Base-by-base conservation (phyloP, 2,888 invertebrate species). In the Alitta virens region DNA sequence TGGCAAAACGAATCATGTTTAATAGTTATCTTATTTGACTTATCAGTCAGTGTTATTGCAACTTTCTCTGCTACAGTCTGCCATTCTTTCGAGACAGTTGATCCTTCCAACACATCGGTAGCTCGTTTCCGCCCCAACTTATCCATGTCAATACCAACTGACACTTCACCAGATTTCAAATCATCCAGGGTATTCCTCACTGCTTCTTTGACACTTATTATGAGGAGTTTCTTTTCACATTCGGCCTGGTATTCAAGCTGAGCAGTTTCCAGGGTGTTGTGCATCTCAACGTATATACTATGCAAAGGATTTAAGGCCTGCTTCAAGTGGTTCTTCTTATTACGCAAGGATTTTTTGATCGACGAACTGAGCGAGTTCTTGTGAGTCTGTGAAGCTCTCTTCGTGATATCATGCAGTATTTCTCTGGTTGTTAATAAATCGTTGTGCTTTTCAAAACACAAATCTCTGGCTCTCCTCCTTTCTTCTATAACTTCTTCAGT, bases 201-300 rank as follows among this genome's bases (percentile, higher is more conserved):
- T 1, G 78, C 75, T 65, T 77, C 78, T 43, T 74, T 68, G 9
- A 78, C 75, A 38, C 75, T 73, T 1, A 75, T 63, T 1, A 76
- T 65, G 43, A 75, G 71, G 9, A 77, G 70, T 58, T 77, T 77
- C n/a, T 63, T 56, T 21, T 72, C 68, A 9, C 71, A 70, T 5
- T 73, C 61, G 16, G 63, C 65, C 38, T 72, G 70, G 9, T 75
- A 68, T 52, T 72, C 68, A 43, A 33, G 26, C 16, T 51, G 27
- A 23, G 59, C 51, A 16, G 65, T 58, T 26, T 64, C 58, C 3
- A 74, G 60, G 27, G 68, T 65, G 21, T 67, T 58, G 24, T 66
- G 53, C 40, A 76, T 68, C 57, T 73, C 72, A 25, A 72, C 27
- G 62, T 78, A 78, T 1, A 73, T 68, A 18, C 69, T 67, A 63